Base-by-base conservation (phyloP, 2,888 invertebrate genomes). In the Junonia oenone region DNA sequence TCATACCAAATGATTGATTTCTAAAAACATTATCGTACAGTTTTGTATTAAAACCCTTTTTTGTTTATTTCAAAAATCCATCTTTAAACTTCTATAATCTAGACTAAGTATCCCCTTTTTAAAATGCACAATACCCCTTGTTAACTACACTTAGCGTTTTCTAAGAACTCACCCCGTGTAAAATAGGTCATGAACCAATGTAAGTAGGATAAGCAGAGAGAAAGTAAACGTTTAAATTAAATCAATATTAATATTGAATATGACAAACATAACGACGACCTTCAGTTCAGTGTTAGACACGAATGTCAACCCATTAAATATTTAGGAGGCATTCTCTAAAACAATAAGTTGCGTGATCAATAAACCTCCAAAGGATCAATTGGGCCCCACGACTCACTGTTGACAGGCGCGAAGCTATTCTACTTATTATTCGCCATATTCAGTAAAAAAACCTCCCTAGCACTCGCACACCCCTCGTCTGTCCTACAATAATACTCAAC, bases 261-360 rank as follows among this genome's bases (percentile, higher is more conserved):
- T 29, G 43, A 43, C 48, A 52, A 56, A 55, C 43, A 61, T 59
- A 38, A 55, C 40, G 43, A 22, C 48, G 49, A 55, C 51, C 58
- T 57, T 55, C 51, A 48, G 6, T 17, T 38, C 46, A n/a, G 43
- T 37, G 45, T 33, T 27, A 35, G 22, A 47, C 17, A 45, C 14
- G 33, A 46, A 40, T 51, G 40, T 40, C 27, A 35, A 51, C 13
- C n/a, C 9, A 45, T 40, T 45, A 13, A 47, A 40, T 49, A 46
- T 35, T 54, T 35, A 38, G 1, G 26, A 26, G 14, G 14, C 17
- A 6, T 50, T 22, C 8, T 45, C 11, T 45, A 38, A 40, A 31
- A 55, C 50, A 57, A 54, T 50, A 46, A 40, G 6, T 47, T 47
- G 38, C 38, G 14, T 78, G 81, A 83, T 81, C 81, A 78, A 81